These are phyloP conservation scores for Siphamia tubifer DNA, from an alignment of 2,113 vertebrate species.

Conservation along the genomic window DNA sequence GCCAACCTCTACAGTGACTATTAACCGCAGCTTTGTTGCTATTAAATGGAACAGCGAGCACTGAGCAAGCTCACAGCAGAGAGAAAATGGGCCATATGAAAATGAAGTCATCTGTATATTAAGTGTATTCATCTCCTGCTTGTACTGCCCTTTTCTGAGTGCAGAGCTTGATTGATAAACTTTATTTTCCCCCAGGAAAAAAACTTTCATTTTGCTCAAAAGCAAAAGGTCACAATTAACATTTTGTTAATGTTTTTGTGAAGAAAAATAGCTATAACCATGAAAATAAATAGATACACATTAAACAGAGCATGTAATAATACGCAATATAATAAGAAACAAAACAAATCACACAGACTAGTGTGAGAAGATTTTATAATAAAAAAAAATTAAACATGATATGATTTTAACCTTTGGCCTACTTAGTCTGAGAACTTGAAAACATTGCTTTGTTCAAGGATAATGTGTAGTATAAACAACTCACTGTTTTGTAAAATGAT, in stretches of 20 bases:
- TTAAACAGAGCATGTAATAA: slow-evolving; percentile 19
- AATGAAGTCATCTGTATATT: slow-evolving; percentile 42
- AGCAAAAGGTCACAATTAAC: slow-evolving; percentile 70
- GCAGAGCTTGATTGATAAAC: slow-evolving; percentile 56
- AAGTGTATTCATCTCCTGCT: slow-evolving; percentile 35
- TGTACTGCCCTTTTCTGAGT: slow-evolving; percentile 47
- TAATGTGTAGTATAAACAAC: too few relatives aligned
- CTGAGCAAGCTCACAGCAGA: background rate
- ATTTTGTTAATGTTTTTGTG: slow-evolving; percentile 49
- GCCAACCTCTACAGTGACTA: slow-evolving; percentile 15
- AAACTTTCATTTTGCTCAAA: slow-evolving; percentile 39
- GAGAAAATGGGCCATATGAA: slow-evolving; percentile 37
- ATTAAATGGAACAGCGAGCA: slow-evolving; percentile 35
- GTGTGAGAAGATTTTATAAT: background rate
- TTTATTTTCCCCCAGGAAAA: slow-evolving; percentile 19
- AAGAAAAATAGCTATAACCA: background rate
- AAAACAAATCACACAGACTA: slow-evolving; percentile 5
- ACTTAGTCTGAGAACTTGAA: background rate
- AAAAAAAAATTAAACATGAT: background rate
- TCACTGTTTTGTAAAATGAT: too few relatives aligned
- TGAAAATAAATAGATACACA: slow-evolving; percentile 33
- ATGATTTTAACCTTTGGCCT: background rate
- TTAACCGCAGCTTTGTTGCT: slow-evolving; percentile 18
- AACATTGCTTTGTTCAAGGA: too few relatives aligned
- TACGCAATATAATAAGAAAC: slow-evolving; percentile 7